A percentile compares a stretch with the other conserved stretches of the same genome.
Conservation (phyloP, 1,140 invertebrate species). For the Adoxophyes honmai region DNA sequence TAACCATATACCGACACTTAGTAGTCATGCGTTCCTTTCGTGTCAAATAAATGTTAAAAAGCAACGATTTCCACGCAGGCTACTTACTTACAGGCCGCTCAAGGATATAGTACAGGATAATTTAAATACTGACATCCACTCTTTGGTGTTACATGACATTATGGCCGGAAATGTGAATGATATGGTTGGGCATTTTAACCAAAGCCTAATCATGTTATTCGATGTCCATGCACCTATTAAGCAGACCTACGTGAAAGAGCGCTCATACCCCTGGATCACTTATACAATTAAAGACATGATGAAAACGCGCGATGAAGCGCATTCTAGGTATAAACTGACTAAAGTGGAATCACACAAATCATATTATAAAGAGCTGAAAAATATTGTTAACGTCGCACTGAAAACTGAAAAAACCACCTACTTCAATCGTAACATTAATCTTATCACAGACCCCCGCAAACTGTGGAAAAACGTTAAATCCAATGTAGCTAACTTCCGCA, state of each 20-base stretch:
- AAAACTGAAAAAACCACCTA: background rate
- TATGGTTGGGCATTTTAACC: too few relatives aligned
- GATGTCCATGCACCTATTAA: background rate
- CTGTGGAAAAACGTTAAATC: slow-evolving; percentile 13
- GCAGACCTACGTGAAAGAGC: background rate
- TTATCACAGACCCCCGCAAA: background rate
- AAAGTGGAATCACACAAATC: background rate
- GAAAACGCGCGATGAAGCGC: background rate
- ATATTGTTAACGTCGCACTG: background rate
- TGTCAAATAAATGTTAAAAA: too few relatives aligned
- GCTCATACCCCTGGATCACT: background rate
- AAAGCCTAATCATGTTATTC: too few relatives aligned
- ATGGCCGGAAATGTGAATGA: background rate
- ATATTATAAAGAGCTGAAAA: slow-evolving; percentile 6
- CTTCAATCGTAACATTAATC: background rate
- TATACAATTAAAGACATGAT: slow-evolving; percentile 2
- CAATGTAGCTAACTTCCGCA: background rate
- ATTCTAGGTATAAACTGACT: background rate
- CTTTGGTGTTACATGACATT: background rate
- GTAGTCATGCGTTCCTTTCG: too few relatives aligned
- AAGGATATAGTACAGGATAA: too few relatives aligned
- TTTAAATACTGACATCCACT: background rate
- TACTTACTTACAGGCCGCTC: too few relatives aligned
- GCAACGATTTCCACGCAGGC: too few relatives aligned
- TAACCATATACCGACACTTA: too few relatives aligned